Conservation (phyloP, 2,113 vertebrate genomes). For the Coryphaenoides rupestris region DNA sequence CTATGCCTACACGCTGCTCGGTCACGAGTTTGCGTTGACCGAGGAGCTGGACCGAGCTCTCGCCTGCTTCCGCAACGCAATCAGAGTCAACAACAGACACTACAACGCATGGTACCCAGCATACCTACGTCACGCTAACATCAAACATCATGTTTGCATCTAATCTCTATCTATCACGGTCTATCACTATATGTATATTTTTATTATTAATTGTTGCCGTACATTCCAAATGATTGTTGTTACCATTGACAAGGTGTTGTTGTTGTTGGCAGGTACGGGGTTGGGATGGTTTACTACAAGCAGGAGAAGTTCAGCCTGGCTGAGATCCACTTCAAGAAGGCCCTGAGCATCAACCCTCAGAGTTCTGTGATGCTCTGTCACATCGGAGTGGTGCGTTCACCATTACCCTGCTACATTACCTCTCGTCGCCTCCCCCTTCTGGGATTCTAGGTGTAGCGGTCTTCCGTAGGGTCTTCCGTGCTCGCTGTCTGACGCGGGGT, state of each 20-base stretch:
- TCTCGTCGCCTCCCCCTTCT: no score
- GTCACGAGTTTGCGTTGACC: conserved; percentile 94
- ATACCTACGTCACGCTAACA: no score
- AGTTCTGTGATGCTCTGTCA: conserved; percentile 97
- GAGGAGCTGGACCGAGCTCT: conserved; percentile 95
- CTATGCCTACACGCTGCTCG: conserved; percentile 94
- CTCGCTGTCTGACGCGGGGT: no score
- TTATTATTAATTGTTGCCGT: no score
- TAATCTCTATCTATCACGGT: no score
- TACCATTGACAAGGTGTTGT: conserved; percentile 4
- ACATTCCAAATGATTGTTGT: neutral
- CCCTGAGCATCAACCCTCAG: conserved; percentile 96
- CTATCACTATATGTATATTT: no score
- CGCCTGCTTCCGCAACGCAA: conserved; percentile 94
- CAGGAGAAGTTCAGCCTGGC: conserved; percentile 98
- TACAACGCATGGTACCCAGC: conserved; percentile 87
- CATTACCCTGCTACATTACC: no score
- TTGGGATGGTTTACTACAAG: conserved; percentile 99
- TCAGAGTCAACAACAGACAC: conserved; percentile 92
- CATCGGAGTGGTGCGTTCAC: conserved; percentile 87
- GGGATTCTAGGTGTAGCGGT: no score
- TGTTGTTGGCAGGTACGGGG: conserved; percentile 85
- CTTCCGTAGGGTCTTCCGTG: no score
- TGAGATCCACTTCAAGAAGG: conserved; percentile 99
- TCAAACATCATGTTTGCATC: no score